These are phyloP conservation scores for Sycophila texana DNA, from an alignment of 2,888 invertebrate genomes.

Conservation along the genomic window DNA sequence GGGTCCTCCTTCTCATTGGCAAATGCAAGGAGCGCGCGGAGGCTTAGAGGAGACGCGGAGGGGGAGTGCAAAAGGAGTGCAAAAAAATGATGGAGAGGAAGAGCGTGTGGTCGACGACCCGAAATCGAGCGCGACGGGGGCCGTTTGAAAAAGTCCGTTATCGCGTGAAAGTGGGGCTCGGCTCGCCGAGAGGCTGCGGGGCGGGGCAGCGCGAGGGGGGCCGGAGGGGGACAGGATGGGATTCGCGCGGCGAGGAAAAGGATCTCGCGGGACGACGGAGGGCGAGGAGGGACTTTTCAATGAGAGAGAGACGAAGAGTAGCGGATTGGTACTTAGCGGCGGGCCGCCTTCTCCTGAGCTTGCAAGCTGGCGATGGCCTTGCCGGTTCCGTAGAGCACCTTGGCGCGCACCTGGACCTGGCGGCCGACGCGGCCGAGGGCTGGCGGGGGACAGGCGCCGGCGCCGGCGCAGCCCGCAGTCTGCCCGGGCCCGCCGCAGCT, in stretches of 20 bases:
- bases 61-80: too few species aligned
- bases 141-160: too few species aligned
- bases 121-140: slow-evolving; percentile 32
- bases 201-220: too few species aligned
- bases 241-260: too few species aligned
- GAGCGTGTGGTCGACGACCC: slow-evolving; percentile 53
- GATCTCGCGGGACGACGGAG: too few species aligned
- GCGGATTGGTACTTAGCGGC: slow-evolving; percentile 59
- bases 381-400: slow-evolving; percentile 71
- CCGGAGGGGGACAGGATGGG: too few species aligned
- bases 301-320: too few species aligned
- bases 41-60: neutral
- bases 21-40: slow-evolving; percentile 13
- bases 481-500: slow-evolving; percentile 61
- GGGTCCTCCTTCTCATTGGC: too few species aligned
- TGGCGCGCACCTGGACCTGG: slow-evolving; percentile 70
- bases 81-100: slow-evolving; percentile 12
- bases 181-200: too few species aligned
- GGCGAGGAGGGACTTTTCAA: too few species aligned
- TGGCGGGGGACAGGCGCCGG: slow-evolving; percentile 47
- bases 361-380: slow-evolving; percentile 71
- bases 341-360: slow-evolving; percentile 70
- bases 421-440: slow-evolving; percentile 52
- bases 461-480: slow-evolving; percentile 27
- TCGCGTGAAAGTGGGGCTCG: too few species aligned